Percentiles rank a stretch among this genome's conserved stretches.
Conservation (phyloP, 2,113 vertebrate species). For the Eidolon helvum region DNA sequence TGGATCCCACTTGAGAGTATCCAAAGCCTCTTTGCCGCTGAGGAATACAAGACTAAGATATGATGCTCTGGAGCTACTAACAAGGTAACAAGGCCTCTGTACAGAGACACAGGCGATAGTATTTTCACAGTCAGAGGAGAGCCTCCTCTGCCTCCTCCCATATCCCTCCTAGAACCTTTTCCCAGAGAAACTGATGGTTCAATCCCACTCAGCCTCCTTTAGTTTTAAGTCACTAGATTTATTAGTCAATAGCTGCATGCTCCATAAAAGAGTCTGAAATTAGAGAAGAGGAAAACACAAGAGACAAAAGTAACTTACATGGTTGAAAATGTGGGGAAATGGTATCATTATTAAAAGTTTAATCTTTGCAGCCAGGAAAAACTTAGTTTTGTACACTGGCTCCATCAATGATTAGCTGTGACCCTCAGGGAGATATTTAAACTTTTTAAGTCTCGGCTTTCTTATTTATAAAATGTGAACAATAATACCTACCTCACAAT, state of each 20-base stretch:
- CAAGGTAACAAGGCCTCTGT: not conserved
- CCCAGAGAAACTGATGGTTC: not conserved
- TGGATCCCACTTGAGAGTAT: not conserved
- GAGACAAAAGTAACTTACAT: not conserved
- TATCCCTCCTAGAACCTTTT: not conserved
- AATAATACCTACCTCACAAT: not conserved
- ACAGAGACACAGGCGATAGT: not conserved
- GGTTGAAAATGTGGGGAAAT: not conserved
- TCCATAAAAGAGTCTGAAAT: not conserved
- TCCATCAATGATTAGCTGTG: not conserved
- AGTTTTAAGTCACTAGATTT: not conserved
- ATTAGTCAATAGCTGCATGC: not conserved
- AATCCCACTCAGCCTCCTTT: not conserved
- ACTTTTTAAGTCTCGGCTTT: not conserved
- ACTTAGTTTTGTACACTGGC: not conserved
- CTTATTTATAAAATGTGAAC: not conserved
- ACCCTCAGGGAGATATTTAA: not conserved
- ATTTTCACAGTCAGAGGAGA: not conserved
- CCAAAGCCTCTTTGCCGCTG: not conserved
- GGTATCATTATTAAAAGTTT: not conserved
- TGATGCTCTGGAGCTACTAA: not conserved
- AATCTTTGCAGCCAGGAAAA: slow-evolving; percentile 31
- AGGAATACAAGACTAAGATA: not conserved
- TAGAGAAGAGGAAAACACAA: not conserved
- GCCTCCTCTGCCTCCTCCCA: not conserved